Percentiles rank a stretch among this genome's conserved stretches.
These are phyloP conservation scores for Parazoanthus swiftii DNA, from an alignment of 92 coral and sea anemone species.

Conservation along the genomic window DNA sequence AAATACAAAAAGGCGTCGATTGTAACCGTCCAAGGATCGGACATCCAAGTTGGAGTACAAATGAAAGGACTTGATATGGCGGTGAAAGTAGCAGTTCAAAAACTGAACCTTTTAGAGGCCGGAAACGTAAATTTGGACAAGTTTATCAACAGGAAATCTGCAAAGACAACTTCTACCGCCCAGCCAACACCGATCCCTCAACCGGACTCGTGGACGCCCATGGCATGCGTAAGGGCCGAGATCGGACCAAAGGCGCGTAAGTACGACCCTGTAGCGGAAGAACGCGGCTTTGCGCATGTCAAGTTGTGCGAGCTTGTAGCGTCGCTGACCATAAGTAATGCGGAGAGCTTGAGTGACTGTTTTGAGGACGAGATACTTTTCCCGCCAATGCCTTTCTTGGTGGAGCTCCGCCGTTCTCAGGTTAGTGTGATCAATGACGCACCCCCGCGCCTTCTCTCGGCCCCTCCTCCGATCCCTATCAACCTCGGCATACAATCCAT, in stretches of 20 bases:
- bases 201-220: slow-evolving; percentile 49
- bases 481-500: slow-evolving; percentile 77
- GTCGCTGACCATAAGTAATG: slow-evolving; percentile 71
- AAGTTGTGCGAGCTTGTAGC: slow-evolving; percentile 60
- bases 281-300: slow-evolving; percentile 85
- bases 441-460: slow-evolving; percentile 79
- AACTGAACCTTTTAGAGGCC: slow-evolving; percentile 68
- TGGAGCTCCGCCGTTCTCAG: slow-evolving; percentile 69
- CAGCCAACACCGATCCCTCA: slow-evolving; percentile 48
- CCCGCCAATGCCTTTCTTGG: slow-evolving; percentile 80
- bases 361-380: slow-evolving; percentile 83
- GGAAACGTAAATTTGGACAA: slow-evolving; percentile 76
- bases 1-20: slow-evolving; percentile 55
- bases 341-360: slow-evolving; percentile 84
- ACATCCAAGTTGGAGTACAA: slow-evolving; percentile 74
- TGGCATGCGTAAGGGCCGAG: slow-evolving; percentile 69
- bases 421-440: slow-evolving; percentile 75
- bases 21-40: slow-evolving; percentile 73
- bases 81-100: slow-evolving; percentile 67
- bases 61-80: slow-evolving; percentile 74
- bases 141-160: slow-evolving; percentile 74
- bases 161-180: slow-evolving; percentile 45
- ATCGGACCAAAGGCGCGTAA: slow-evolving; percentile 89
- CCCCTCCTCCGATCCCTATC: slow-evolving; percentile 82
- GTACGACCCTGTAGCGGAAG: slow-evolving; percentile 75